Evolutionary conservation across 2,888 invertebrate species (phyloP), one percentile per base, ranked within the genome.

Genomic region (Hydropsyche betteni): DNA sequence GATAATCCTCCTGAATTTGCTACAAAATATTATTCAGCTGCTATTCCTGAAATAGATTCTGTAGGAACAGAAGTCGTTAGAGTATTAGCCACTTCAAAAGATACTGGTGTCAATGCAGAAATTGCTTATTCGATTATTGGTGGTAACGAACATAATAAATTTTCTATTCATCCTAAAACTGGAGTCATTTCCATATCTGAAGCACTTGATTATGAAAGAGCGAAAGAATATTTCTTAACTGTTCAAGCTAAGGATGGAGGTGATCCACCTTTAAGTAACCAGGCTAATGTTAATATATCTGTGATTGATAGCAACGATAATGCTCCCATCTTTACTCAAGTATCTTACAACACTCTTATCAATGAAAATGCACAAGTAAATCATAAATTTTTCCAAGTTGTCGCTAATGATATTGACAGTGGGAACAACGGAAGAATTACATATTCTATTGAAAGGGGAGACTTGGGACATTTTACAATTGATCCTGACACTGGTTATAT

Each of bases 1-100:
- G 98, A 98, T 85, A 98, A 98, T 87, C 96, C 97, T 36, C 99
- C 99, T 8, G 95, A 95, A 85, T 99, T 99, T 85, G 92, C 92
- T 78, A 90, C 91, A 76, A 92, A 92, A 81, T 90, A 91, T 80
- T 98, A 97, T 84, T 90, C 89, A 80, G 92, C 93, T 24, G 86
- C 89, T 58, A 91, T 96, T 38, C 89, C 93, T 1, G 97, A 98
- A 86, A 90, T 93, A 76, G 91, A 92, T 80, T 88, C 92, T 2
- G 87, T 93, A 73, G 95, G 94, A 75, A 91, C 94, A 0, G 93
- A 95, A 85, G 91, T 98, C 12, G 90, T 93, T 14, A 89, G 91
- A 80, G 94, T 99, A 36, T 88, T 92, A 79, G 99, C 98, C n/a
- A 94, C 95, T 2, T 96, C 96, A 8, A 93, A 93, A 82, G 98